phyloP scores from a whole-genome alignment of 1,140 invertebrate species.

The Drosophila funebris region DNA sequence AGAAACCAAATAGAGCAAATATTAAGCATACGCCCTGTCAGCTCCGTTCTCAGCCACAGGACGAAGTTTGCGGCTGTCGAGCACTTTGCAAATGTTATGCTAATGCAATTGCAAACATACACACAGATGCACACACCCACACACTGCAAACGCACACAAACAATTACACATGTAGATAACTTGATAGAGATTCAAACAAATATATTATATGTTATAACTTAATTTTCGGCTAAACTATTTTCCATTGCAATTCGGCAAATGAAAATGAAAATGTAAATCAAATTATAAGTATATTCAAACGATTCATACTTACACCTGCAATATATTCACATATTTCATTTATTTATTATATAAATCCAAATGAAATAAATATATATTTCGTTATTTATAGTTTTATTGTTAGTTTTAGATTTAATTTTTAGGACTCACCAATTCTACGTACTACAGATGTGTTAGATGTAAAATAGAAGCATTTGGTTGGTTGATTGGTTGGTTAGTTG shows the following conservation, averaged over 20 bases:
- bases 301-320: constrained; percentile 55
- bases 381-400: background rate
- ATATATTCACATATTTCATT: constrained; percentile 1
- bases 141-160: background rate
- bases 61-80: constrained; percentile 27
- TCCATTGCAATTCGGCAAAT: constrained; percentile 48
- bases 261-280: constrained; percentile 29
- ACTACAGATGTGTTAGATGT: constrained; percentile 73
- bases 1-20: constrained; percentile 43
- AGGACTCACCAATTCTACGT: constrained; percentile 78
- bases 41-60: constrained; percentile 29
- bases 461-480: constrained; percentile 62
- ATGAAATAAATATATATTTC: constrained; percentile 11
- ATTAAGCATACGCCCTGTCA: constrained; percentile 63
- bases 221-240: constrained; percentile 65
- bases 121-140: constrained; percentile 6
- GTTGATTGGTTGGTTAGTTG: constrained; percentile 49
- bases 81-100: constrained; percentile 56
- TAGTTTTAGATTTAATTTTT: constrained; percentile 44
- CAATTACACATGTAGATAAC: background rate
- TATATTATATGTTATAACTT: constrained; percentile 57
- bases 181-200: constrained; percentile 23
- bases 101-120: constrained; percentile 49
- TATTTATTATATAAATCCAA: constrained; percentile 41
- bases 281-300: background rate